Base-by-base conservation (phyloP, 2,113 vertebrate genomes). In the Capreolus pygargus region DNA sequence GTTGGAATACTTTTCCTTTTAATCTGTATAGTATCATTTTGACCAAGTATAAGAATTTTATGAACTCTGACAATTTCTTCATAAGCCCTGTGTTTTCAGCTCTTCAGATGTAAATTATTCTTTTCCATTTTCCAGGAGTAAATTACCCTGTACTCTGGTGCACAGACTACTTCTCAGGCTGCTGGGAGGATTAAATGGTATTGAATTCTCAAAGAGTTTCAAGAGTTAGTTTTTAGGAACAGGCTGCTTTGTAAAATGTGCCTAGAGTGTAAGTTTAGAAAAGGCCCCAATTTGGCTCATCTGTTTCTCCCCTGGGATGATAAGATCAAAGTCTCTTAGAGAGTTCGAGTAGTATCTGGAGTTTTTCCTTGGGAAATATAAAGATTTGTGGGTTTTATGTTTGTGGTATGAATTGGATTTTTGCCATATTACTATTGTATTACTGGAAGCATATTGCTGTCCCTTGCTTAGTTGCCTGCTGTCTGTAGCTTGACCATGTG, bases 41-140 rank as follows among this genome's bases (percentile, higher is more conserved):
- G 93, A 97, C 86, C 94, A 93, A 97, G n/a, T 94, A 45, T 55
- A 36, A 60, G 90, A 85, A 81, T 97, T 97, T 98, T 98, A 95
- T 97, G 95, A 95, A 45, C 88, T 92, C 84, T 96, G 94, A 95
- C 81, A 82, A 13, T 96, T 92, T 96, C 94, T 97, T 97, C 88
- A 89, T 84, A 93, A 90, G 70, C 23, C 23, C 17, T 97, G 57
- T 96, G 89, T 95, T 87, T 97, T 97, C 83, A 70, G 33, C 61
- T 96, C 16, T 93, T 25, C 13, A 61, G 84, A 95, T 96, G 10
- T 97, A 89, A 96, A 95, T 97, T 94, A 94, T 97, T 97, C 60
- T 96, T 92, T 97, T 96, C 82, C 94, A 61, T 96, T 98, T 95
- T 61, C 95, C 50, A 58, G 30, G 60, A 95, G 74, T 97, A 91